phyloP scores from a whole-genome alignment of 2,113 vertebrate species.

The Prionailurus viverrinus region DNA sequence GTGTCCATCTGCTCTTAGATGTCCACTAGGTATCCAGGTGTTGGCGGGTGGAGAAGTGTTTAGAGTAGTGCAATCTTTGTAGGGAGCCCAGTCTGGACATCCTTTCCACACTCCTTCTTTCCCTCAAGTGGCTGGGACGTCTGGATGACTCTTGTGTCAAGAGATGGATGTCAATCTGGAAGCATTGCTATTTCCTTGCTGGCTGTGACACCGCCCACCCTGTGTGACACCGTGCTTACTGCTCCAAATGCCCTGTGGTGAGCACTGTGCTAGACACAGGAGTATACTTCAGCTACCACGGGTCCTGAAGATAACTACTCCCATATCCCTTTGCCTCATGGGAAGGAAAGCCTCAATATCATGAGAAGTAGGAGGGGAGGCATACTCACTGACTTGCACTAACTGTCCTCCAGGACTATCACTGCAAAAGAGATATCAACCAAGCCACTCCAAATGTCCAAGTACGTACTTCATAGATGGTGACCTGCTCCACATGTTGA shows the following conservation, averaged over 20 bases:
- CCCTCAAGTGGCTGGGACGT: neutral
- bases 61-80: accelerated
- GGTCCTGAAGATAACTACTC: too few relatives aligned
- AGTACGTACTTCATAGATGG: neutral
- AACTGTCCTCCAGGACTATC: neutral
- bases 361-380: accelerated
- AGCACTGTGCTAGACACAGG: neutral
- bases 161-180: neutral
- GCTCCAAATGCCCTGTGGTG: neutral
- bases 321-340: accelerated
- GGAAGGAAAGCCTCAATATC: neutral
- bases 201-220: neutral
- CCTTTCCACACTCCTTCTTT: neutral
- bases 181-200: too few relatives aligned
- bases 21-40: too few relatives aligned
- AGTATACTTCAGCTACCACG: neutral
- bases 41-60: too few relatives aligned
- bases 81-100: too few relatives aligned
- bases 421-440: neutral
- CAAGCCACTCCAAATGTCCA: neutral
- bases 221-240: neutral
- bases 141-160: accelerated
- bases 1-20: neutral
- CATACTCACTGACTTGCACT: neutral
- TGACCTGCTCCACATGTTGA: too few relatives aligned